Evolutionary conservation across 1,140 invertebrate species (phyloP).

Genomic region (Macrocentrus cingulum): DNA sequence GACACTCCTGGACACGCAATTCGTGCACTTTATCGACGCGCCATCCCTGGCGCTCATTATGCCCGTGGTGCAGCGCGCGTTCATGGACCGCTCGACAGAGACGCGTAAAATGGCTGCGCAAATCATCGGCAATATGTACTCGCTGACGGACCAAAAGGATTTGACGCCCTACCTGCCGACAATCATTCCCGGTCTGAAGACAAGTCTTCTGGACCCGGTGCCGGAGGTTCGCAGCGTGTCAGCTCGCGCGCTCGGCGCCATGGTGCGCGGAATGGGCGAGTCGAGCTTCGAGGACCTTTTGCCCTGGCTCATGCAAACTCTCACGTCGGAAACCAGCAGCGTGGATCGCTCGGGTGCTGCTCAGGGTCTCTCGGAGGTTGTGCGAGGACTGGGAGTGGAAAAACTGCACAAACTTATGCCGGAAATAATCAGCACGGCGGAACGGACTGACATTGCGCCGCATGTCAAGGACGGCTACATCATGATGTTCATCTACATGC

Average conservation of each 20-base stretch:
- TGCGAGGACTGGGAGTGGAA: conserved; percentile 91
- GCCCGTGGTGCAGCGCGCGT: conserved; percentile 97
- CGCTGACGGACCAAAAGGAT: conserved; percentile 98
- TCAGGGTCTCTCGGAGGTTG: conserved; percentile 94
- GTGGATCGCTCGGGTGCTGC: conserved; percentile 97
- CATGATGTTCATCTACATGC: conserved; percentile 99
- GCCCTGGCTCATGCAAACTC: conserved; percentile 97
- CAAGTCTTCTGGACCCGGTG: conserved; percentile 94
- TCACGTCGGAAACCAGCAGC: conserved; percentile 93
- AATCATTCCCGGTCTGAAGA: conserved; percentile 96
- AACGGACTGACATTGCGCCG: conserved; percentile 90
- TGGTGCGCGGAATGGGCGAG: conserved; percentile 97
- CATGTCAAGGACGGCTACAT: conserved; percentile 99
- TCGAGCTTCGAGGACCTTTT: conserved; percentile 91
- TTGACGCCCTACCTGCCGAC: conserved; percentile 93
- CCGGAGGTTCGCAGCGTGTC: conserved; percentile 95
- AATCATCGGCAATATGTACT: conserved; percentile 99
- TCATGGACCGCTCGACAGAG: conserved; percentile 95
- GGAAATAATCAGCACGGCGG: conserved; percentile 95
- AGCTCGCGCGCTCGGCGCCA: conserved; percentile 91
- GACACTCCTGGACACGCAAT: conserved; percentile 93
- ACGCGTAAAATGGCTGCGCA: conserved; percentile 98
- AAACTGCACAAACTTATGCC: conserved; percentile 97
- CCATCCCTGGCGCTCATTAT: conserved; percentile 98
- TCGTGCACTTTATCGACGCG: conserved; percentile 99